phyloP scores from a whole-genome alignment of 2,888 invertebrate species.

The Eilema griseolum region DNA sequence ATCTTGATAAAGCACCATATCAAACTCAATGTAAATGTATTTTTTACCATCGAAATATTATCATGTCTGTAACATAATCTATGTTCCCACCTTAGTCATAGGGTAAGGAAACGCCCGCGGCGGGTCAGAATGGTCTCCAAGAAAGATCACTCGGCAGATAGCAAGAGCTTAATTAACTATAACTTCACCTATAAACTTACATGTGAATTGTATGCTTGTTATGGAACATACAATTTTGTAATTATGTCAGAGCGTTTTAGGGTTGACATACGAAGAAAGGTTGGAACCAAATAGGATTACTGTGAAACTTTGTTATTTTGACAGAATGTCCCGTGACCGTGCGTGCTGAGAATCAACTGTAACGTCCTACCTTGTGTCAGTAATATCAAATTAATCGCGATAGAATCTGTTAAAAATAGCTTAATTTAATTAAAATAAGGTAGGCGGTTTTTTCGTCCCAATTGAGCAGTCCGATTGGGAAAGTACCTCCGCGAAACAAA shows the following conservation, averaged over 20 bases:
- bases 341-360: too few species aligned
- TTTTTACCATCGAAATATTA: neutral
- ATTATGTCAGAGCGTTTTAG: conserved; percentile 11
- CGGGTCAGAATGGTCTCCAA: conserved; percentile 77
- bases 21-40: too few species aligned
- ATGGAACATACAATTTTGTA: conserved; percentile 15
- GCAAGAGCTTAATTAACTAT: conserved; percentile 67
- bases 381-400: too few species aligned
- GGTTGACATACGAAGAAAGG: conserved; percentile 10
- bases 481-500: too few species aligned
- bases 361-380: too few species aligned
- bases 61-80: conserved; percentile 36
- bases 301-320: too few species aligned
- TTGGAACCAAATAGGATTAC: neutral
- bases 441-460: too few species aligned
- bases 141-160: conserved; percentile 71
- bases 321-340: too few species aligned
- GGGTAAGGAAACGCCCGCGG: conserved; percentile 64
- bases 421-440: too few species aligned
- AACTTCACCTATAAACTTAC: conserved; percentile 26
- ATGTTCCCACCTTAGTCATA: conserved; percentile 48
- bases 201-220: conserved; percentile 23
- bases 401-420: too few species aligned
- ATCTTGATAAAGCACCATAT: neutral
- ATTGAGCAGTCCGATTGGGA: too few species aligned